Base-by-base conservation (phyloP, 2,888 invertebrate genomes). In the Plagodis pulveraria region DNA sequence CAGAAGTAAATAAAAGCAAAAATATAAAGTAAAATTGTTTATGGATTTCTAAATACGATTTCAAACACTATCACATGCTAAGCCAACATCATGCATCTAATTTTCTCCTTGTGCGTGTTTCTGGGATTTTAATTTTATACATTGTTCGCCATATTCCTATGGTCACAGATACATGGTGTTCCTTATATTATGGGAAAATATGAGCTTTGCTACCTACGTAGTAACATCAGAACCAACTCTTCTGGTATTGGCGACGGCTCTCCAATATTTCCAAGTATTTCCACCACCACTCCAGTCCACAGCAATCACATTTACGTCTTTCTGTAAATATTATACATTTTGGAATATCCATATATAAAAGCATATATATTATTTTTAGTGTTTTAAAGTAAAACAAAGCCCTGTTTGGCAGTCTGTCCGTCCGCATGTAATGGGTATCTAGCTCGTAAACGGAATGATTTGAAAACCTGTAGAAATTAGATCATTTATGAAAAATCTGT, bases 231-330 rank as follows among this genome's bases (percentile, higher is more conserved):
- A 83, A 41, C 94, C 95, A 34, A 94, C 94, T 40, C 91, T 81
- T 47, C 92, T 83, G 0, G 95, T 94, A 64, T 94, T 94, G 2
- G 94, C 93, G 0, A 94, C 94, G 0, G 95, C 94, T 60, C 90
- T 87, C 85, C 93, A 94, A 64, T 95, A 95, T 76, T 94, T 95
- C 85, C 93, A 93, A 0, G 93, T 93, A 53, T 93, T 94, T 1
- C 95, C 94, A 7, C 95, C 95, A 0, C 89, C 86, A 47, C 94
- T 94, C 95, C 95, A 95, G 70, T 95, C 95, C 1, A 95, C 94
- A 0, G 93, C 84, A 33, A 95, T 93, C 0, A 95, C 93, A 67
- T 95, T 95, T 0, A 94, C 92, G 66, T 95, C 94, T 0, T 76
- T 90, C 95, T 95, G 34, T n/a, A 73, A 63, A 65, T 40, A 8